These are phyloP conservation scores for Tenthredo scrophulariae DNA, from an alignment of 2,888 invertebrate genomes.

Conservation along the genomic window DNA sequence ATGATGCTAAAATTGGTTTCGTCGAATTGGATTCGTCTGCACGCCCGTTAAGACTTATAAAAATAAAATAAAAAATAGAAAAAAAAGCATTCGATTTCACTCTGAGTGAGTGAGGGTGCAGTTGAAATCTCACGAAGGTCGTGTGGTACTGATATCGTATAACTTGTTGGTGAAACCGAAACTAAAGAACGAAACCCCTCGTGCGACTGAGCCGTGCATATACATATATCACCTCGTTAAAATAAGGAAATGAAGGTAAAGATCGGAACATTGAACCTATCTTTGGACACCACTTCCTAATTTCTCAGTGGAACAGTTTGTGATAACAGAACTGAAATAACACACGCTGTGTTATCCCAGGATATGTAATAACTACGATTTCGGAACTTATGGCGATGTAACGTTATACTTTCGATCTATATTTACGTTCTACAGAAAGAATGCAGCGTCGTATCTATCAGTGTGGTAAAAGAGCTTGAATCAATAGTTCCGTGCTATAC, in stretches of 20 bases:
- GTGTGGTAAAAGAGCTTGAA: not conserved
- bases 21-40: constrained; percentile 6
- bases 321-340: constrained; percentile 9
- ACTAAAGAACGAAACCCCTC: not conserved
- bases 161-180: not conserved
- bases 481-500: not conserved
- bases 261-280: not conserved
- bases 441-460: not conserved
- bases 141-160: not conserved
- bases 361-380: not conserved
- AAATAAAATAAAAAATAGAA: not conserved
- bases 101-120: not conserved
- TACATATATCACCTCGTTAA: not conserved
- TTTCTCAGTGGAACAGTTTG: constrained; percentile 12
- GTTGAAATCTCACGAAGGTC: not conserved
- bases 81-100: not conserved
- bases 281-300: not conserved
- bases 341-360: not conserved
- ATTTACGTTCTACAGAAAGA: not conserved
- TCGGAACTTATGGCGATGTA: constrained; percentile 11
- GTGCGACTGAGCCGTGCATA: not conserved
- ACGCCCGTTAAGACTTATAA: not conserved
- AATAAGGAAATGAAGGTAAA: not conserved
- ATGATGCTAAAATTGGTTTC: constrained; percentile 2
- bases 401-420: not conserved